A percentile compares a stretch with the other conserved stretches of the same genome.
Conservation (phyloP, 2,113 vertebrate genomes). For the Oriolus oriolus region DNA sequence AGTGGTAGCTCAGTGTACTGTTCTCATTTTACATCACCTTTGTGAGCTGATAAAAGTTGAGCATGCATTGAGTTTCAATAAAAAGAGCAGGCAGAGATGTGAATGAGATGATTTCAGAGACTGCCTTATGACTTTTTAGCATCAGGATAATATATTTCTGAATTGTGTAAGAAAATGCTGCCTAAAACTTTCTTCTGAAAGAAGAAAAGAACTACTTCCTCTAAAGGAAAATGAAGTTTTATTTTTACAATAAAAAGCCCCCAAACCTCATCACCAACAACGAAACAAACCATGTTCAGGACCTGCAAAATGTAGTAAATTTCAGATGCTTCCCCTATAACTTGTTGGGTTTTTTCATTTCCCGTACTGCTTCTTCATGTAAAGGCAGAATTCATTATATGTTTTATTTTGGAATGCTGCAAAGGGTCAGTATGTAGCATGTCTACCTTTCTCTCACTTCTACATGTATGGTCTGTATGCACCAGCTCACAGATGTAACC, state of each 20-base stretch:
- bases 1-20: neutral
- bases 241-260: neutral
- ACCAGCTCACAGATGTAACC: neutral
- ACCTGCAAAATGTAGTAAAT: neutral
- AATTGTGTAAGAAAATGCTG: neutral
- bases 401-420: neutral
- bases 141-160: neutral
- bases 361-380: neutral
- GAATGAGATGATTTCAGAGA: neutral
- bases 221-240: neutral
- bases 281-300: neutral
- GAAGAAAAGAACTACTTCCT: neutral
- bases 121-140: neutral
- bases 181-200: neutral
- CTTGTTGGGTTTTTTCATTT: neutral
- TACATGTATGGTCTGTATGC: no score
- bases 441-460: neutral
- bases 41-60: neutral
- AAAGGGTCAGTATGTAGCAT: neutral
- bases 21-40: neutral
- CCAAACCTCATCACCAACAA: neutral
- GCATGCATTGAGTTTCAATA: neutral
- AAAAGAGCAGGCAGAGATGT: neutral
- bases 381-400: neutral
- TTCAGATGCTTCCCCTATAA: neutral